A percentile compares a stretch with the other conserved stretches of the same genome.
phyloP scores from a whole-genome alignment of 2,888 invertebrate species.

The Gymnosoma rotundatum region DNA sequence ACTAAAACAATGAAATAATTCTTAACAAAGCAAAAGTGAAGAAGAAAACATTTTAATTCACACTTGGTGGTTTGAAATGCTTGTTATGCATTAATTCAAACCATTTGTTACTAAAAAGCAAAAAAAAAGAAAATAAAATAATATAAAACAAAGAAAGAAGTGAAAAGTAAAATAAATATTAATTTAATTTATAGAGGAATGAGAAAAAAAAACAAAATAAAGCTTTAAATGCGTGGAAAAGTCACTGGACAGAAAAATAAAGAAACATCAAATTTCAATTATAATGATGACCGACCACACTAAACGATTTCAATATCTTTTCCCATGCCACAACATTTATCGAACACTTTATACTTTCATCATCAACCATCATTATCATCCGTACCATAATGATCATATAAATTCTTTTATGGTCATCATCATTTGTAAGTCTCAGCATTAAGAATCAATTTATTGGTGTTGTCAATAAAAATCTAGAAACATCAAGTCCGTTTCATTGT shows the following conservation, averaged over 20 bases:
- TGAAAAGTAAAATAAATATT: conserved; percentile 8
- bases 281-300: conserved; percentile 53
- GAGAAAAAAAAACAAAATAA: conserved; percentile 14
- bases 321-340: conserved; percentile 49
- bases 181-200: neutral
- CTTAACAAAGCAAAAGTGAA: conserved; percentile 41
- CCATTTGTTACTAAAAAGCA: conserved; percentile 39
- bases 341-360: conserved; percentile 26
- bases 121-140: conserved; percentile 8
- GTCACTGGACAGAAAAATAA: conserved; percentile 3
- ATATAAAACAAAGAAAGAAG: conserved; percentile 14
- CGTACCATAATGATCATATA: conserved; percentile 27
- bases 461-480: conserved; percentile 53
- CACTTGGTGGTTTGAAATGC: conserved; percentile 66
- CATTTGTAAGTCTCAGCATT: conserved; percentile 40
- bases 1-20: conserved; percentile 10
- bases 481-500: conserved; percentile 27
- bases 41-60: conserved; percentile 67
- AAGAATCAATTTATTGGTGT: conserved; percentile 44
- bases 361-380: conserved; percentile 12
- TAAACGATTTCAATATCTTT: conserved; percentile 39
- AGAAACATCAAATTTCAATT: neutral
- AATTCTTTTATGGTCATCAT: conserved; percentile 36
- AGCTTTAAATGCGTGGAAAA: neutral
- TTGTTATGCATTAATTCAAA: conserved; percentile 57